Percentiles rank a stretch among this genome's conserved stretches.
These are phyloP conservation scores for Nannoperca australis DNA, from an alignment of 2,797 vertebrate species.

Conservation along the genomic window DNA sequence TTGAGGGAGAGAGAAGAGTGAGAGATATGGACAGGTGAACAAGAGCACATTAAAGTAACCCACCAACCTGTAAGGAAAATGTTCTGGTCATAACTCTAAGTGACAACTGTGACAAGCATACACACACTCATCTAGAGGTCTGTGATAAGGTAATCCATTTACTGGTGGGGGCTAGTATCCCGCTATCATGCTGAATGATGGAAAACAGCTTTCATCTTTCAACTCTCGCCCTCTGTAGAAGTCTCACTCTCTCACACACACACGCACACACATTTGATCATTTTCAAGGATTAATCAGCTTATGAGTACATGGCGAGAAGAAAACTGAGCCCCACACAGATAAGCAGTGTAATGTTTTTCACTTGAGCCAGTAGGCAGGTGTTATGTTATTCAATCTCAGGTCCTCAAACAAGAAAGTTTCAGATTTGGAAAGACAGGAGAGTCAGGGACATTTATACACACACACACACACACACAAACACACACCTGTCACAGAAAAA, in stretches of 20 bases:
- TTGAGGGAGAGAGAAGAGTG: neutral
- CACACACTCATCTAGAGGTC: constrained; percentile 19
- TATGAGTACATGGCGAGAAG: constrained; percentile 23
- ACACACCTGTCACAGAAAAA: constrained; percentile 16
- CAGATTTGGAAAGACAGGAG: neutral
- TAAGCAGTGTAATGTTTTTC: constrained; percentile 14
- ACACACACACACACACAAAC: neutral
- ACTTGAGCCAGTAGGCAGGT: constrained; percentile 4
- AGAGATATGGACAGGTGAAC: constrained; percentile 32
- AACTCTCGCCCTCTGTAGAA: constrained; percentile 7
- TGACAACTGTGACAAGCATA: constrained; percentile 44
- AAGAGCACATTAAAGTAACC: constrained; percentile 32
- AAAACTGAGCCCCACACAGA: constrained; percentile 28
- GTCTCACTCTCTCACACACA: neutral
- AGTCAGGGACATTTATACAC: neutral
- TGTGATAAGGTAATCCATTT: constrained; percentile 69
- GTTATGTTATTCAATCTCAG: constrained; percentile 25
- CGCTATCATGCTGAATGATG: constrained; percentile 50
- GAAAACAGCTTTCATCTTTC: constrained; percentile 59
- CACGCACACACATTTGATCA: constrained; percentile 17
- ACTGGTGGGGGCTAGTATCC: constrained; percentile 36
- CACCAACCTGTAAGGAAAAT: constrained; percentile 43
- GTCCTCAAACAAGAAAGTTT: constrained; percentile 8
- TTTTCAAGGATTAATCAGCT: constrained; percentile 45
- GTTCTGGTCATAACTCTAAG: constrained; percentile 45